These are phyloP conservation scores for Morone chrysops DNA, from an alignment of 2,113 vertebrate species.

Conservation along the genomic window DNA sequence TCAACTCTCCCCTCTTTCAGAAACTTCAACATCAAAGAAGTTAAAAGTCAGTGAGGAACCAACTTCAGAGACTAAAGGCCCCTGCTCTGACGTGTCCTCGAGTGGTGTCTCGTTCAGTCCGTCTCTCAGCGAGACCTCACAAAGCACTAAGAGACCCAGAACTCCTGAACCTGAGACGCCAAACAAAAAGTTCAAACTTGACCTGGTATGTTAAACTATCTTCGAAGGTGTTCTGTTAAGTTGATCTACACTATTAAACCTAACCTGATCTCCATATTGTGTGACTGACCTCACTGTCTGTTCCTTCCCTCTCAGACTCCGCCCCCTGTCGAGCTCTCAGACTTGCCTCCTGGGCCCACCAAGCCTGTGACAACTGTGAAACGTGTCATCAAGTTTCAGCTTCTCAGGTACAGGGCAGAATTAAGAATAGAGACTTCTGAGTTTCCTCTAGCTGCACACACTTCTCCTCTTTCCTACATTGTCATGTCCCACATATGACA, in stretches of 20 bases:
- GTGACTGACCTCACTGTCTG: neutral
- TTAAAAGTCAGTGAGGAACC: neutral
- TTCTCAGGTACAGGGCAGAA: constrained; percentile 82
- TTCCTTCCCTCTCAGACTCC: neutral
- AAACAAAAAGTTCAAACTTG: constrained; percentile 85
- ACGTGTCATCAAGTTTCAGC: constrained; percentile 52
- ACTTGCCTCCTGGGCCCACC: neutral
- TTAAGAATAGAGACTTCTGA: neutral
- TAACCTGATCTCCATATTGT: neutral
- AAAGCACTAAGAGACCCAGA: constrained; percentile 83
- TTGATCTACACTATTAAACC: neutral
- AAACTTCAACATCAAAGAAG: neutral
- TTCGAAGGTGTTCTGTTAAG: neutral
- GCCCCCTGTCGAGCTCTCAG: neutral
- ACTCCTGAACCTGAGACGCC: constrained; percentile 85
- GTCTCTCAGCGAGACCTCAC: constrained; percentile 83
- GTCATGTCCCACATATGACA: neutral
- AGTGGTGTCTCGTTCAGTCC: constrained; percentile 71
- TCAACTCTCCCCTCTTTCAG: neutral
- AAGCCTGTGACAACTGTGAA: neutral
- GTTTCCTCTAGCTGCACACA: neutral
- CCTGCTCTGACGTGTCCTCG: neutral
- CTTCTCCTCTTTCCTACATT: neutral
- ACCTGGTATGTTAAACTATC: constrained; percentile 85
- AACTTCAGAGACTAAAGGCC: neutral